Evolutionary conservation across 2,797 vertebrate species (phyloP), one percentile per base, ranked within the genome.

Genomic region (Coendou prehensilis): DNA sequence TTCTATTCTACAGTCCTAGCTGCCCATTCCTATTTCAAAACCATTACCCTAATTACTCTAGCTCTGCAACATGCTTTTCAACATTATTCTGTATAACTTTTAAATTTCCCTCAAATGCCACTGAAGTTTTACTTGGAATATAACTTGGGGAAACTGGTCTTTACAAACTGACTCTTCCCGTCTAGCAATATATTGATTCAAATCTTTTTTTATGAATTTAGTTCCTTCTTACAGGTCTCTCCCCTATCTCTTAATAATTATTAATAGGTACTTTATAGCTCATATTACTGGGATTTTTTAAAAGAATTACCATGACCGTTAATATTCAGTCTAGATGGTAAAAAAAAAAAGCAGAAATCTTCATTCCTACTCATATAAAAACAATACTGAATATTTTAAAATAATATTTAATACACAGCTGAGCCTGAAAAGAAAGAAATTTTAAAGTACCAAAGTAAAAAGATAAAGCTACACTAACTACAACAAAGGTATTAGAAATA

Each of bases 391-490:
- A 50, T 57, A 81, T 47, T 80, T 56, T 57, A 15, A 81, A 82
- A 67, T 64, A 52, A 45, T 76, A 59, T 82, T 89, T 73, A 82
- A 80, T 15, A 75, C 4, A 80, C 0, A 87, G 56, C 14, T 93
- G 57, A 91, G 84, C 41, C 75, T 83, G 30, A 83, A 22, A 93
- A 47, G 18, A 80, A 92, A 14, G 18, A 81, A 87, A 87, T 50
- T 59, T 87, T 67, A 23, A 80, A 96, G 50, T 61, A 83, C 78
- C 47, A 79, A 93, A 79, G 41, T 79, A 22, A 87, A 90, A 93
- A 59, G 28, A 84, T 80, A 73, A 93, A 84, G 69, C 33, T 93
- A 22, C 2, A 17, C 45, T 78, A 71, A 45, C 76, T 17, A 37
- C 5, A 79, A 83, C n/a, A 73, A 2, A 23, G 7, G 57, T 41